Evolutionary conservation across 2,797 vertebrate genomes (phyloP).

Genomic region (Macroramphosus scolopax): DNA sequence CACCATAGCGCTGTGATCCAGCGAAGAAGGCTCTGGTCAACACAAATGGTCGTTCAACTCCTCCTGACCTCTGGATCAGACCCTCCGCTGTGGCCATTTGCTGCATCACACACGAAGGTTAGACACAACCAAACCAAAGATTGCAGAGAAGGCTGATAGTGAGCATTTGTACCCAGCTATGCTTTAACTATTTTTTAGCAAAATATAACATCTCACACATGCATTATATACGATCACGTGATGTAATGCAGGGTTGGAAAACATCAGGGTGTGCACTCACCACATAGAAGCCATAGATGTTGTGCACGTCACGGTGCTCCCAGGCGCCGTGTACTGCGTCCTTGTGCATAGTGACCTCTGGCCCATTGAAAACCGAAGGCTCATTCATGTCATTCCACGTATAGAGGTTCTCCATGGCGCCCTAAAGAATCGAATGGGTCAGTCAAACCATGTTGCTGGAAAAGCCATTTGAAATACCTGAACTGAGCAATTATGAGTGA

Average conservation of each 20-base stretch:
- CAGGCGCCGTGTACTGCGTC: slow-evolving; percentile 85
- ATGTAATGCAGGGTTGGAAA: too few species aligned
- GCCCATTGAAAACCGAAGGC: slow-evolving; percentile 91
- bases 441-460: slow-evolving; percentile 1
- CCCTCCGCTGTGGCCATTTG: slow-evolving; percentile 91
- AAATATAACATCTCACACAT: neutral
- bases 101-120: slow-evolving; percentile 58
- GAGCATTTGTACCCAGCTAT: too few species aligned
- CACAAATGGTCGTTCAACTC: slow-evolving; percentile 87
- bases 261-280: slow-evolving; percentile 67
- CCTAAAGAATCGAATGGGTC: slow-evolving; percentile 68
- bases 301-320: slow-evolving; percentile 93
- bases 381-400: slow-evolving; percentile 97
- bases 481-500: neutral
- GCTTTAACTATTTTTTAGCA: too few species aligned
- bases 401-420: slow-evolving; percentile 84
- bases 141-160: neutral
- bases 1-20: slow-evolving; percentile 91
- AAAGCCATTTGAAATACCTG: neutral
- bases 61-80: slow-evolving; percentile 83
- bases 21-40: slow-evolving; percentile 89
- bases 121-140: neutral
- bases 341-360: slow-evolving; percentile 95
- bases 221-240: too few species aligned
- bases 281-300: slow-evolving; percentile 93